These are phyloP conservation scores for Colletes gigas DNA, from an alignment of 1,140 invertebrate genomes.

Conservation along the genomic window DNA sequence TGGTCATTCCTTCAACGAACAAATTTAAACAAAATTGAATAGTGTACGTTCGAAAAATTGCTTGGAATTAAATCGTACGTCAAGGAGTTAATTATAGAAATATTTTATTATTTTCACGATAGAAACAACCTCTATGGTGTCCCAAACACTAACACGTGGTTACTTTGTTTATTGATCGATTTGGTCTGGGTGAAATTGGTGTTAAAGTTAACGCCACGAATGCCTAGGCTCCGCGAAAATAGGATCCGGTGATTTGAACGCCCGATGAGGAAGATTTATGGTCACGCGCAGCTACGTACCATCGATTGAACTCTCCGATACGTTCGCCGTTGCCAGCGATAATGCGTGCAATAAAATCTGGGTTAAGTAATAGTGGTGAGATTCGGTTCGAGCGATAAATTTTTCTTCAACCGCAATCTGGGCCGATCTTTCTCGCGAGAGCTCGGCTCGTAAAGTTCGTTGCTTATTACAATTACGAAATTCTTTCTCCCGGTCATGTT, in stretches of 20 bases:
- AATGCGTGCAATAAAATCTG: conserved; percentile 27
- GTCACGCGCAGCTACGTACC: neutral
- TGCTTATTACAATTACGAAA: conserved; percentile 22
- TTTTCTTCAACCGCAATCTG: neutral
- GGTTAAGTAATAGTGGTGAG: conserved; percentile 3
- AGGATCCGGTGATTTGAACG: conserved; percentile 17
- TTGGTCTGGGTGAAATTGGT: too few species aligned
- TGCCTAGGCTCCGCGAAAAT: neutral
- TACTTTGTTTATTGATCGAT: too few species aligned
- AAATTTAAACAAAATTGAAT: too few species aligned
- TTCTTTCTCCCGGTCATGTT: neutral
- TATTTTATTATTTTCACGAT: too few species aligned
- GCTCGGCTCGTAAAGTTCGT: conserved; percentile 30
- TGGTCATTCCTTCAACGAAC: too few species aligned
- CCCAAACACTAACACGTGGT: too few species aligned
- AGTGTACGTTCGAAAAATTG: too few species aligned
- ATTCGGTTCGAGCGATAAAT: conserved; percentile 30
- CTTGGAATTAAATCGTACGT: too few species aligned
- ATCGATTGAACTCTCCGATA: conserved; percentile 14
- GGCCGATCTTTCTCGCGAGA: conserved; percentile 5
- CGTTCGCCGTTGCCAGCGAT: neutral
- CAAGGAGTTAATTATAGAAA: too few species aligned
- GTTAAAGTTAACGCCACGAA: neutral
- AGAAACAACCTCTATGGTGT: too few species aligned
- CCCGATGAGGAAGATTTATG: conserved; percentile 12